These are phyloP conservation scores for Nemapogon koenigi DNA, from an alignment of 2,888 invertebrate genomes.

Conservation along the genomic window DNA sequence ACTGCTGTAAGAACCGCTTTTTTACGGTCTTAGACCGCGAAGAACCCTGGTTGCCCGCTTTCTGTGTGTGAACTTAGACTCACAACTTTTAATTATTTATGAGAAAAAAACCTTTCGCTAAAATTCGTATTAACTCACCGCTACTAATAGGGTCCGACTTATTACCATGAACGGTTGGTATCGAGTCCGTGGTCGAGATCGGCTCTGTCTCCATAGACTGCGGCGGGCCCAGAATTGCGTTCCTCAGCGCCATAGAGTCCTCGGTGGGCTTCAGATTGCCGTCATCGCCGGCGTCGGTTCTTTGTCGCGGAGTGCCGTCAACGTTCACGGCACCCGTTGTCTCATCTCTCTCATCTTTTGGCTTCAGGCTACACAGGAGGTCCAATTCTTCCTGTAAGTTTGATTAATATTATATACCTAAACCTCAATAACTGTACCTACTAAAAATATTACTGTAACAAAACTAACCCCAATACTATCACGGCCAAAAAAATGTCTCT, in stretches of 20 bases:
- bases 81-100: too few relatives aligned
- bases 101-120: too few relatives aligned
- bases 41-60: too few relatives aligned
- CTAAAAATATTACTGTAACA: too few relatives aligned
- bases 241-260: constrained; percentile 51
- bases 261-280: constrained; percentile 46
- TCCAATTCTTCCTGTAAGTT: constrained; percentile 72
- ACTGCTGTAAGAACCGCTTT: too few relatives aligned
- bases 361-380: constrained; percentile 70
- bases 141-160: constrained; percentile 40
- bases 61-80: too few relatives aligned
- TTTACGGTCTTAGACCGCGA: too few relatives aligned
- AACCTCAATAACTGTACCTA: too few relatives aligned
- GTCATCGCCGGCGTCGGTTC: constrained; percentile 32
- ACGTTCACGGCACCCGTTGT: constrained; percentile 18
- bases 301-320: constrained; percentile 35
- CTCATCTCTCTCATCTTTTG: constrained; percentile 68
- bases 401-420: too few relatives aligned
- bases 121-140: constrained; percentile 26
- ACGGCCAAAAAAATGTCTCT: too few relatives aligned
- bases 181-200: constrained; percentile 27
- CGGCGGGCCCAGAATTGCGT: constrained; percentile 45
- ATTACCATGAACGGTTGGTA: constrained; percentile 35
- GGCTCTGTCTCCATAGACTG: constrained; percentile 35
- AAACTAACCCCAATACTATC: too few relatives aligned